phyloP scores from a whole-genome alignment of 1,140 invertebrate species.

The Frieseomelitta varia region DNA sequence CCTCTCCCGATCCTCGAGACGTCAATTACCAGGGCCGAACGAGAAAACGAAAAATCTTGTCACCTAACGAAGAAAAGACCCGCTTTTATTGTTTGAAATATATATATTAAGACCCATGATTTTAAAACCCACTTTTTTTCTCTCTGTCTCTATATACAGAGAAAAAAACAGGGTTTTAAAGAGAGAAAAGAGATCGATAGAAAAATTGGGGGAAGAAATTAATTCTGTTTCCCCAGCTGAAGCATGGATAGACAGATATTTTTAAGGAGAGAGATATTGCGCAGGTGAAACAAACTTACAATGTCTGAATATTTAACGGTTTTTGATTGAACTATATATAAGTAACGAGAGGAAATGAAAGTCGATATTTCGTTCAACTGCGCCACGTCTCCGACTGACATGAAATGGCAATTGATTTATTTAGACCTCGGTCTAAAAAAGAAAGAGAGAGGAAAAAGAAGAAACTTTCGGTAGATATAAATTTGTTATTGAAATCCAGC shows the following conservation, averaged over 20 bases:
- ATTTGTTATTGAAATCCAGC: slow-evolving; percentile 35
- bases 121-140: too few species aligned
- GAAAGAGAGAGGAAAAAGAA: not conserved
- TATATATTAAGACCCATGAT: too few species aligned
- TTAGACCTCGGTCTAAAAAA: too few species aligned
- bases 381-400: not conserved
- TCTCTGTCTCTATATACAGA: too few species aligned
- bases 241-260: too few species aligned
- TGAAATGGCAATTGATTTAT: not conserved
- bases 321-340: too few species aligned
- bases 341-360: not conserved
- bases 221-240: too few species aligned
- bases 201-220: too few species aligned
- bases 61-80: not conserved
- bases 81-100: not conserved
- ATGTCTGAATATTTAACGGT: too few species aligned
- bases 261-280: too few species aligned
- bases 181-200: not conserved
- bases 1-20: slow-evolving; percentile 25
- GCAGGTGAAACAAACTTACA: too few species aligned
- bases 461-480: slow-evolving; percentile 2
- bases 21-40: slow-evolving; percentile 48
- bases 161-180: not conserved
- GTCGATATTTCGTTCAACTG: not conserved
- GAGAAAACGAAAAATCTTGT: slow-evolving; percentile 19